Evolutionary conservation across 2,113 vertebrate species (phyloP).

Genomic region (Cranoglanis bouderius): DNA sequence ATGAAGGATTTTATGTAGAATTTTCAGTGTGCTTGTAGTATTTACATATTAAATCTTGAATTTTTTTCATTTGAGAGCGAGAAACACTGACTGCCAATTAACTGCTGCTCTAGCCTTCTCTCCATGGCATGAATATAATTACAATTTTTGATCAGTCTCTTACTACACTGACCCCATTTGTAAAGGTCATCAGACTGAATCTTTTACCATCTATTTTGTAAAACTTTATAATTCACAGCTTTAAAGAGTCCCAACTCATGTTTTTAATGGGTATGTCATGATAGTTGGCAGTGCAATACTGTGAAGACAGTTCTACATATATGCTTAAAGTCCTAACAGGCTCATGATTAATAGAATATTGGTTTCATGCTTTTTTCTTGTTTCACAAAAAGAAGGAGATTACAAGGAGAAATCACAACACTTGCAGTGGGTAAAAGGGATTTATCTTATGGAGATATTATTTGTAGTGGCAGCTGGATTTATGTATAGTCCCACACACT

Average conservation of each 20-base stretch:
- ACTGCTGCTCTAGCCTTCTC: conserved; percentile 41
- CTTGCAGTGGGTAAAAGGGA: not conserved
- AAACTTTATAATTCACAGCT: conserved; percentile 16
- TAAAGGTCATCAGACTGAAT: conserved; percentile 57
- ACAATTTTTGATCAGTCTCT: conserved; percentile 24
- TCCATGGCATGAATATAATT: conserved; percentile 33
- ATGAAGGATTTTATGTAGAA: not conserved
- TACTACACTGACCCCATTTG: conserved; percentile 54
- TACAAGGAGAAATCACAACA: not conserved
- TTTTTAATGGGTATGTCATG: not conserved
- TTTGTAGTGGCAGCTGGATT: not conserved
- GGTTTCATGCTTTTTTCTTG: not conserved
- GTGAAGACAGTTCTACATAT: not conserved
- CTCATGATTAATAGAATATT: not conserved
- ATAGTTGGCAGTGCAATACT: not conserved
- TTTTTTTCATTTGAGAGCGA: not conserved
- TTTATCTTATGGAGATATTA: not conserved
- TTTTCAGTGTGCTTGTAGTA: not conserved
- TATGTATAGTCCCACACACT: not conserved
- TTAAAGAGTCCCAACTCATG: not conserved
- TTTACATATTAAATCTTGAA: not conserved
- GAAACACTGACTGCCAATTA: conserved; percentile 41
- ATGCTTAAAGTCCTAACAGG: not conserved
- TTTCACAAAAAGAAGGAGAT: not conserved
- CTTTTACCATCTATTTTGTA: conserved; percentile 40